Evolutionary conservation across 2,888 invertebrate genomes (phyloP), one percentile per base, ranked within the genome.

Genomic region (Physocephala rufipes): DNA sequence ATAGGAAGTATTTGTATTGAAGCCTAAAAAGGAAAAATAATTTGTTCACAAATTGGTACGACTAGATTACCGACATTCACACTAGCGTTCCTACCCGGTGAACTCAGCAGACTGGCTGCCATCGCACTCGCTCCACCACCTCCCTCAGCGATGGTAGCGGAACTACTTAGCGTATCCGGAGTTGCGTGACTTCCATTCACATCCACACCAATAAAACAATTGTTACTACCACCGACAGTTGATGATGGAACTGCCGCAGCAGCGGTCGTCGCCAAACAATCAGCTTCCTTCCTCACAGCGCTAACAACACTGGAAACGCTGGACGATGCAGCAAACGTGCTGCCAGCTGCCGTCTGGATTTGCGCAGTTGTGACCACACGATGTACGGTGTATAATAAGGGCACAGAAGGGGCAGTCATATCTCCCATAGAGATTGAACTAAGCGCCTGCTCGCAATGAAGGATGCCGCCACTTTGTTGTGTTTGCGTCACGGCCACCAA

Each of bases 351-450:
- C 58, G 85, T 85, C 76, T 86, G 86, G 70, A 86, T 84, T 78
- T 86, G 86, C 66, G 86, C 83, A 59, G 86, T 86, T 67, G 86
- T 85, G 67, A 86, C 86, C 73, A 86, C 86, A 36, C 86, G 82
- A 77, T 86, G 86, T 67, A 86, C 86, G 24, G 86, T 86, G 74
- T 86, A 86, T 78, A 86, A 77, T 71, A 86, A 79, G 21, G 86
- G 85, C 66, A 84, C 82, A 26, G 75, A 73, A 70, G 78, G 79
- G 28, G 78, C 77, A 71, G 79, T 72, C 53, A 76, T 78, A 66
- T 78, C 64, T 2, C 77, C 74, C 7, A 75, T 74, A 51, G 82
- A 77, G 63, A 81, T 73, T 62, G 78, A 75, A 9, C 76, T 68
- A 26, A 75, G 73, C 53, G 70, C 71, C 73, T 79, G 78, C 61